These are phyloP conservation scores for Sandelia bainsii DNA, from an alignment of 2,797 vertebrate genomes.

Conservation along the genomic window DNA sequence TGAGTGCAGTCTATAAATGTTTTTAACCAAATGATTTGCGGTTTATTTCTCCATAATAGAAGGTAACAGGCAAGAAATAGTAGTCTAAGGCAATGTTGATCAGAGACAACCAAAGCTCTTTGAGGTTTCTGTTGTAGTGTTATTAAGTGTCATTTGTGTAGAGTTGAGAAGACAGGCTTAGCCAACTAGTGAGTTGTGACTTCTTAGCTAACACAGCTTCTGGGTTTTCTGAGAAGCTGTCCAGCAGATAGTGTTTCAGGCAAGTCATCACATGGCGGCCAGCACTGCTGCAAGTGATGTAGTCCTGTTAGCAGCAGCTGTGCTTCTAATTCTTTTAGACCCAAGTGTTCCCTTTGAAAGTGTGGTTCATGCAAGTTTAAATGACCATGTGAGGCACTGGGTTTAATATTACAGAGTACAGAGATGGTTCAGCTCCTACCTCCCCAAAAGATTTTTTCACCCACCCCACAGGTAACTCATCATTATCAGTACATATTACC, in stretches of 20 bases:
- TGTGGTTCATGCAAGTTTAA: constrained; percentile 52
- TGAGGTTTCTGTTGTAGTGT: constrained; percentile 12
- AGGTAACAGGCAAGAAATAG: constrained; percentile 18
- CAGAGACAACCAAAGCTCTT: constrained; percentile 7
- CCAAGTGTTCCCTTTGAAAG: constrained; percentile 38
- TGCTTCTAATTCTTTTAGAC: constrained; percentile 29
- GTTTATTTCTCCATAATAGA: constrained; percentile 18
- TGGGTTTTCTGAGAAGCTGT: constrained; percentile 15
- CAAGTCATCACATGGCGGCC: constrained; percentile 32
- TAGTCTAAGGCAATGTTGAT: not conserved
- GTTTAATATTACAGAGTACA: constrained; percentile 39
- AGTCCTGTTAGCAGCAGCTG: constrained; percentile 32
- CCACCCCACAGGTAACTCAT: constrained; percentile 50
- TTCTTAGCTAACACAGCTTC: constrained; percentile 2
- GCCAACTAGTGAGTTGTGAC: not conserved
- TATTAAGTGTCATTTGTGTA: not conserved
- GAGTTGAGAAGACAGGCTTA: constrained; percentile 4
- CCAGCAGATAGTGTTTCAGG: constrained; percentile 28
- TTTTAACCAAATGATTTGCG: constrained; percentile 33
- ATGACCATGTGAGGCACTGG: constrained; percentile 10
- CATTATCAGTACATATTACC: constrained; percentile 69
- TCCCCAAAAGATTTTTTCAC: constrained; percentile 32
- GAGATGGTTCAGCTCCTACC: constrained; percentile 34
- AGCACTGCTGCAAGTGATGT: constrained; percentile 27
- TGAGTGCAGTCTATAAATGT: constrained; percentile 7